Conservation (phyloP, 1,140 invertebrate genomes). For the Magallana angulata region DNA sequence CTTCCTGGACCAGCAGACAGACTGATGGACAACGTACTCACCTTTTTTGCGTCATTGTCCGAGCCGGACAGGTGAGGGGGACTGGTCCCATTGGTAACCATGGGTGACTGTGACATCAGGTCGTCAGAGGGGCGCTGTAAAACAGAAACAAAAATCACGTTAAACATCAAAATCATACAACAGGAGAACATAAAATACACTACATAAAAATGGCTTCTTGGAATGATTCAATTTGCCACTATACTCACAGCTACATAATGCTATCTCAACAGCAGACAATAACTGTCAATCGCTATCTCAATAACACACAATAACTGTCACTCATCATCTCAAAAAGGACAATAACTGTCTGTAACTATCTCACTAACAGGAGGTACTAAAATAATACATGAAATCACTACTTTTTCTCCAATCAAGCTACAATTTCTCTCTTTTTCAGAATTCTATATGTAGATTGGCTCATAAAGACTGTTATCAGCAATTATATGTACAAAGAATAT, state of each 20-base stretch:
- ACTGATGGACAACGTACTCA: constrained; percentile 80
- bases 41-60: constrained; percentile 97
- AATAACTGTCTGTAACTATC: background rate
- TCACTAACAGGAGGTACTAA: background rate
- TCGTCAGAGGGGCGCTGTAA: constrained; percentile 96
- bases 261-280: background rate
- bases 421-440: no score
- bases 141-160: constrained; percentile 75
- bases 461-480: no score
- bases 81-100: constrained; percentile 94
- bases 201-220: no score
- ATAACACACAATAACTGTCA: background rate
- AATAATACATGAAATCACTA: no score
- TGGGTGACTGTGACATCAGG: constrained; percentile 93
- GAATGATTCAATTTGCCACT: no score
- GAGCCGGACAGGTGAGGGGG: constrained; percentile 88
- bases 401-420: no score
- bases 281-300: background rate
- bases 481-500: no score
- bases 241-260: no score
- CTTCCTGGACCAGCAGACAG: background rate
- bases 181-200: background rate
- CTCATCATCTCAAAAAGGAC: background rate
- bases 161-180: background rate
- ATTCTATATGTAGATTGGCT: no score